Evolutionary conservation across 2,113 vertebrate genomes (phyloP), one percentile per base, ranked within the genome.

Genomic region (Pluvialis apricaria): DNA sequence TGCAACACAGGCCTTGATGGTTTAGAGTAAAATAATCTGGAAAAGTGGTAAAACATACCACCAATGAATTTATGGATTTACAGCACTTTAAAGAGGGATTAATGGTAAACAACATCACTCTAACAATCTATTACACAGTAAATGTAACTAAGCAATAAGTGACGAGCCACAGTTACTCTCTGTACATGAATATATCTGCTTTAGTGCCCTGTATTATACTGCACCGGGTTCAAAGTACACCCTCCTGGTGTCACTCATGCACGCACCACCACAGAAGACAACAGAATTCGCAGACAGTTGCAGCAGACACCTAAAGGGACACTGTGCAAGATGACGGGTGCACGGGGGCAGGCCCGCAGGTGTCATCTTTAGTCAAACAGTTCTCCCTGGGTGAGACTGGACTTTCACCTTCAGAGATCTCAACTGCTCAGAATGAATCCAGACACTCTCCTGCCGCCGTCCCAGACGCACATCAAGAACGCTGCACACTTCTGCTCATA

Each of bases 351-450:
- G 66, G 79, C 7, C 49, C 12, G 22, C 40, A 15, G n/a, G 38
- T 7, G 7, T 38, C 40, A 42, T 6, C 45, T 16, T 44, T 0
- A 31, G 20, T 7, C 64, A 62, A 19, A 45, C 0, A 36, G 10
- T 9, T 54, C 34, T 72, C 28, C 38, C 61, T 16, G n/a, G 64
- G 14, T 17, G 28, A 68, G n/a, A 40, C 0, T 0, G n/a, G 14
- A 34, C 9, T 29, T n/a, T 15, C n/a, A n/a, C 58, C 52, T 79
- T 54, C 86, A 84, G 19, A 95, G 76, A 82, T 20, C 29, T 28
- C 38, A 51, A 2, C 31, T 36, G n/a, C 82, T 60, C 83, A 36
- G 40, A 61, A 75, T 0, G 19, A 62, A 86, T 24, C 45, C 83
- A 86, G 42, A 45, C 52, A 58, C 22, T 28, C 58, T 44, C 34